Percentiles rank a stretch among this genome's conserved stretches.
Evolutionary conservation across 2,113 vertebrate genomes (phyloP).

Genomic region (Oryzias curvinotus): DNA sequence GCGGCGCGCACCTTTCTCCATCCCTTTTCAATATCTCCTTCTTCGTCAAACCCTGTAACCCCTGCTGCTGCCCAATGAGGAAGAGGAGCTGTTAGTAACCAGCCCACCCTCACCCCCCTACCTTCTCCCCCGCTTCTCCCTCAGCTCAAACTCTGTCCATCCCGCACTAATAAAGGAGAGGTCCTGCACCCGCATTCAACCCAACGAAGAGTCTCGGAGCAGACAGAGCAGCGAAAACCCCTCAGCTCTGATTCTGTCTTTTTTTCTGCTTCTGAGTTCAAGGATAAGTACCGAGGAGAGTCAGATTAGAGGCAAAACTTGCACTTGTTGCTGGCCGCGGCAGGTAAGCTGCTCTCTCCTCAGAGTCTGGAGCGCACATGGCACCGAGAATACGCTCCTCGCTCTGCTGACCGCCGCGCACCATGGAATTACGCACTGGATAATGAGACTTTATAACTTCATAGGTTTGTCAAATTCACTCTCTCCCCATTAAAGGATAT

Average conservation of each 20-base stretch:
- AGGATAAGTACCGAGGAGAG: slow-evolving; percentile 13
- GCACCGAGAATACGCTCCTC: slow-evolving; percentile 55
- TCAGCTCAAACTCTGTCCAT: slow-evolving; percentile 60
- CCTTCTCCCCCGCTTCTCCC: slow-evolving; percentile 41
- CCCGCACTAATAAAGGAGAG: slow-evolving; percentile 66
- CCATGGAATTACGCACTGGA: slow-evolving; percentile 47
- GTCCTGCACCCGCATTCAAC: slow-evolving; percentile 55
- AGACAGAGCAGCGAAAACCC: slow-evolving; percentile 26
- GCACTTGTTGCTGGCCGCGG: slow-evolving; percentile 44
- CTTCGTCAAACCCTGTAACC: slow-evolving; percentile 68
- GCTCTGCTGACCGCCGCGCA: slow-evolving; percentile 57
- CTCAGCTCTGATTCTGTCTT: slow-evolving; percentile 11
- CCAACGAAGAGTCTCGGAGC: slow-evolving; percentile 35
- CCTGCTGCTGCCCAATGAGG: slow-evolving; percentile 77
- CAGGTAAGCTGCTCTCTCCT: slow-evolving; percentile 46
- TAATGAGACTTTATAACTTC: slow-evolving; percentile 28
- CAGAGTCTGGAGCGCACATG: slow-evolving; percentile 65
- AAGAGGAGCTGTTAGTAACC: slow-evolving; percentile 66
- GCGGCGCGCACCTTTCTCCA: slow-evolving; percentile 16
- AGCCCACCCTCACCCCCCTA: slow-evolving; percentile 61
- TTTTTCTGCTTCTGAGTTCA: background rate
- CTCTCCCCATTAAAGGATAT: slow-evolving; percentile 2
- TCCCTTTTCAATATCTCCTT: slow-evolving; percentile 60
- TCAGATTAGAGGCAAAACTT: background rate
- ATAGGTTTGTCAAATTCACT: slow-evolving; percentile 8